Evolutionary conservation across 1,140 invertebrate species (phyloP).

Genomic region (Drosophila nikananu): DNA sequence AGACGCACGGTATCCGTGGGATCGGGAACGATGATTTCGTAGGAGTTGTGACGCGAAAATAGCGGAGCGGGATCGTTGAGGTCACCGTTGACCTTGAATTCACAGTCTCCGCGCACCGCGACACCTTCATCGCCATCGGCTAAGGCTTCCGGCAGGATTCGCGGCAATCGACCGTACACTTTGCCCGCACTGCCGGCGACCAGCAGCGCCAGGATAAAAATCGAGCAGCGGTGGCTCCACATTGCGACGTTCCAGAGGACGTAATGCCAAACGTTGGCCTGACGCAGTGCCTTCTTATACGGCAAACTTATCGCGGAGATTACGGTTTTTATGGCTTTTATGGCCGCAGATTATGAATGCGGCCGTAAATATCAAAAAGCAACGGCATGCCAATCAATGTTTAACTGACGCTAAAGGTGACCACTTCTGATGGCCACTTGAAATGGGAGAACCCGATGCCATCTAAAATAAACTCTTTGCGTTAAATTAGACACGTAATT

Average conservation of each 20-base stretch:
- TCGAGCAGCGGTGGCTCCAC: constrained; percentile 48
- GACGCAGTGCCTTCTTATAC: constrained; percentile 47
- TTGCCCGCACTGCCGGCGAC: constrained; percentile 16
- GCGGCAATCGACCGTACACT: constrained; percentile 29
- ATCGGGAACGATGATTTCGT: constrained; percentile 70
- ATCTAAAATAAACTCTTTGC: constrained; percentile 2
- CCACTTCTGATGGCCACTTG: constrained; percentile 24
- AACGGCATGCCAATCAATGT: constrained; percentile 34
- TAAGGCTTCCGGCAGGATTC: constrained; percentile 45
- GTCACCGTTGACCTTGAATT: constrained; percentile 74
- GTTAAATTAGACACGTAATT: constrained; percentile 26
- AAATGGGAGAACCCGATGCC: constrained; percentile 16
- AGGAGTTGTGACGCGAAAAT: constrained; percentile 55
- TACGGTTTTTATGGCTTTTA: constrained; percentile 18
- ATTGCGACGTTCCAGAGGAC: constrained; percentile 30
- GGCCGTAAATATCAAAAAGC: constrained; percentile 19
- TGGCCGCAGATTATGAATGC: constrained; percentile 8
- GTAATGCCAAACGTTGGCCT: constrained; percentile 26
- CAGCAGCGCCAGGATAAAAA: constrained; percentile 57
- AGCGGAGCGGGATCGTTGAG: constrained; percentile 75
- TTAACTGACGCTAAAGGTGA: constrained; percentile 6
- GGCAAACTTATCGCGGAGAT: constrained; percentile 20
- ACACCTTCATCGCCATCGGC: constrained; percentile 63
- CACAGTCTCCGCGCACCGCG: constrained; percentile 64
- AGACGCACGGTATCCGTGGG: constrained; percentile 70